These are phyloP conservation scores for Paramacrobiotus metropolitanus DNA, from an alignment of 1,140 invertebrate genomes.

Conservation along the genomic window DNA sequence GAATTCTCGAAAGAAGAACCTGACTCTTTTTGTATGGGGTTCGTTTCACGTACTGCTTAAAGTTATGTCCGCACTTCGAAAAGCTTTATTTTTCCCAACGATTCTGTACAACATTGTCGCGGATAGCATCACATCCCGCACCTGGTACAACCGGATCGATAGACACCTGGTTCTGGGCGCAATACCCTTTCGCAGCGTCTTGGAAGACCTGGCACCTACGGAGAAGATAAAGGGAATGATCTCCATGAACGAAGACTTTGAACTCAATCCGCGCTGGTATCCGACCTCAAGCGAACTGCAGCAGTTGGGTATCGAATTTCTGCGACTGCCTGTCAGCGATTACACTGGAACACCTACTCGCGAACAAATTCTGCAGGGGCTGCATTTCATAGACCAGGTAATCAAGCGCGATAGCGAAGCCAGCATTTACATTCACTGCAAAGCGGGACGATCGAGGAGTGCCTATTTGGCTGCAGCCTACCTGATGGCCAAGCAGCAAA, in stretches of 20 bases:
- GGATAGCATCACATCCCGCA: neutral
- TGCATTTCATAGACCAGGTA: neutral
- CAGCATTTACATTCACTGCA: slow-evolving; percentile 1
- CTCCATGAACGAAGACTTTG: slow-evolving; percentile 2
- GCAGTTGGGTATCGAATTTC: neutral
- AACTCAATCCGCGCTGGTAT: neutral
- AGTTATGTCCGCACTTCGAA: neutral
- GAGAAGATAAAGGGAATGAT: slow-evolving; percentile 1
- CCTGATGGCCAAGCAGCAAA: neutral
- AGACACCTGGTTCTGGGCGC: neutral
- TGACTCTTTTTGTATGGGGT: too few relatives aligned
- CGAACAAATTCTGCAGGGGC: neutral
- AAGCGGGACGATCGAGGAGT: slow-evolving; percentile 1
- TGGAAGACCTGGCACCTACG: neutral
- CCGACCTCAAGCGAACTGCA: neutral
- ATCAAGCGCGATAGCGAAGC: neutral
- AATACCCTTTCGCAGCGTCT: neutral
- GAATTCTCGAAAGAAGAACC: too few relatives aligned
- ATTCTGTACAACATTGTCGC: neutral
- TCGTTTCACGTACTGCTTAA: too few relatives aligned
- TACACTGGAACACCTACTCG: neutral
- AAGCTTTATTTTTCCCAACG: neutral
- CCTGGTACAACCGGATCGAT: slow-evolving; percentile 2
- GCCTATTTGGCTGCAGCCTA: neutral
- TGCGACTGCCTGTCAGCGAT: neutral